A percentile compares a stretch with the other conserved stretches of the same genome.
Evolutionary conservation across 2,113 vertebrate genomes (phyloP).

Genomic region (Myotis davidii): DNA sequence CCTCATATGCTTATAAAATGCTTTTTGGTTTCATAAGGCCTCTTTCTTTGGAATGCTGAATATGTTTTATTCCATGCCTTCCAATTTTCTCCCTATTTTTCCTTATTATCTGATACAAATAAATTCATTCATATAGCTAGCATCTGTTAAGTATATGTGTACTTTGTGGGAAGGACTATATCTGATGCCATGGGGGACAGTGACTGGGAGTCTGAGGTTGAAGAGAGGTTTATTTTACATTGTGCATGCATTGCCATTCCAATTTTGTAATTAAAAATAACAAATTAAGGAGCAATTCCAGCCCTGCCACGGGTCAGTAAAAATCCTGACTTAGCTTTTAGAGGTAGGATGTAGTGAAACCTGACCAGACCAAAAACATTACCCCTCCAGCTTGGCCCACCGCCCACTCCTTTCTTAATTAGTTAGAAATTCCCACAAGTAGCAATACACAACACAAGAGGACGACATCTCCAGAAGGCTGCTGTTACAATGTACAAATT

Average conservation of each 20-base stretch:
- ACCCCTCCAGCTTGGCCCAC: not conserved
- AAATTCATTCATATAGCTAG: not conserved
- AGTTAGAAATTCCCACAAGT: not conserved
- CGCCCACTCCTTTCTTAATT: conserved; percentile 44
- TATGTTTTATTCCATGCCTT: not conserved
- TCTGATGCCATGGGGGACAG: not conserved
- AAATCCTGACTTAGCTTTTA: not conserved
- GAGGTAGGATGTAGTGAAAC: not conserved
- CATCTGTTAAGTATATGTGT: not conserved
- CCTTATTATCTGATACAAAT: not conserved
- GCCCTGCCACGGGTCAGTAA: not conserved
- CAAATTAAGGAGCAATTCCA: not conserved
- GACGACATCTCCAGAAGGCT: conserved; percentile 51
- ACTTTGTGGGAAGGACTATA: not conserved
- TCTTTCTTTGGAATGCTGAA: not conserved
- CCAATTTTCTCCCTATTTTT: not conserved
- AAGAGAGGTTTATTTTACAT: not conserved
- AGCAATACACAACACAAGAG: conserved; percentile 12
- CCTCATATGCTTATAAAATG: not conserved
- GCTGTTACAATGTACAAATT: conserved; percentile 54
- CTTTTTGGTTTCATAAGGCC: not conserved
- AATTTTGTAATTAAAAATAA: conserved; percentile 26
- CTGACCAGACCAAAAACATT: not conserved
- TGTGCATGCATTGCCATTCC: not conserved
- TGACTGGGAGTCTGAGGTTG: not conserved